These are phyloP conservation scores for Drosophila ogumai DNA, from an alignment of 1,140 invertebrate species.

Conservation along the genomic window DNA sequence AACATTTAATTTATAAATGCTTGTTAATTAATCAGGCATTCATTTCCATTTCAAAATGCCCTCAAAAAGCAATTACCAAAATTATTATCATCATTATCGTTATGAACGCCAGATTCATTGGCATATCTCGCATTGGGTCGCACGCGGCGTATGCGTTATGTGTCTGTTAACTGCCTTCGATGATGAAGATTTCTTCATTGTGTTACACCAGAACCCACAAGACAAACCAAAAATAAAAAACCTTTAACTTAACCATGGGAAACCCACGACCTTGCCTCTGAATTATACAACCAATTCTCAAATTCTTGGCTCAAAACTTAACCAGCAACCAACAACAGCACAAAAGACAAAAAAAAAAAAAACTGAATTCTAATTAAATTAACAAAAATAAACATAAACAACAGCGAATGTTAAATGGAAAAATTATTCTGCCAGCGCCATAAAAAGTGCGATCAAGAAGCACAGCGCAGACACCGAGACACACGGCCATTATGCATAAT, in stretches of 20 bases:
- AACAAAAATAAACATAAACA: constrained; percentile 68
- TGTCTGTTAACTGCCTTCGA: not conserved
- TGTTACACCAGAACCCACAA: constrained; percentile 24
- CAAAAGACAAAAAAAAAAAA: constrained; percentile 3
- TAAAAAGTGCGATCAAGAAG: constrained; percentile 75
- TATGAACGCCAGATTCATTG: constrained; percentile 11
- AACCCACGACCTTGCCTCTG: constrained; percentile 38
- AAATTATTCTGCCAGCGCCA: constrained; percentile 65
- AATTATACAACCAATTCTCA: constrained; percentile 41
- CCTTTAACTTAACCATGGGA: constrained; percentile 39
- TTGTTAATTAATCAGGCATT: constrained; percentile 45
- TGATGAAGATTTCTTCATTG: constrained; percentile 14
- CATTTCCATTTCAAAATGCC: constrained; percentile 21
- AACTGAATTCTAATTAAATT: constrained; percentile 74
- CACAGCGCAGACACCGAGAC: constrained; percentile 41
- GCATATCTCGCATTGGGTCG: constrained; percentile 9
- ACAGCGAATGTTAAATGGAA: constrained; percentile 66
- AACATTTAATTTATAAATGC: constrained; percentile 37
- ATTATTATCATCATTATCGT: constrained; percentile 55
- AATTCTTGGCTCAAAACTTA: constrained; percentile 44
- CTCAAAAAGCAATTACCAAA: constrained; percentile 44
- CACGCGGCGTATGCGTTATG: constrained; percentile 47
- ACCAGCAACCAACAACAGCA: constrained; percentile 29
- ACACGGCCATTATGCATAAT: constrained; percentile 40
- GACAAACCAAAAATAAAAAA: constrained; percentile 2